Percentiles rank a stretch among this genome's conserved stretches.
Conservation (phyloP, 2,797 vertebrate species). For the Erethizon dorsatum region DNA sequence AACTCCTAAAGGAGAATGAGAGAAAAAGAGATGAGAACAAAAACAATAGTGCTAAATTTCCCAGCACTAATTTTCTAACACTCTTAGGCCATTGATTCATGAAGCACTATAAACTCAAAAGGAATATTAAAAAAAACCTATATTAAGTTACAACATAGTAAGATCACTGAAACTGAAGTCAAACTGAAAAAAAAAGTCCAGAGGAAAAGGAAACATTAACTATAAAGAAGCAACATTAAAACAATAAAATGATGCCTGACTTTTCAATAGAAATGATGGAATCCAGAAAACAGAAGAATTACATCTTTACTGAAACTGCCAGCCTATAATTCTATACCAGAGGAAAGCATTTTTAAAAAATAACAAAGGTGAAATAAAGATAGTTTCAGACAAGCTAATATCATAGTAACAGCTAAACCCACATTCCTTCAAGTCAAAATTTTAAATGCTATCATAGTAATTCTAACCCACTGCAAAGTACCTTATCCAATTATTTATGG, state of each 20-base stretch:
- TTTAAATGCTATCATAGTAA: background rate
- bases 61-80: background rate
- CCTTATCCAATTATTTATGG: background rate
- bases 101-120: background rate
- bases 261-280: background rate
- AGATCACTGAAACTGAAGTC: background rate
- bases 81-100: background rate
- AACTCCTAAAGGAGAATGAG: background rate
- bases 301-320: background rate
- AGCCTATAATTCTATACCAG: background rate
- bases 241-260: background rate
- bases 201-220: background rate
- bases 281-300: background rate
- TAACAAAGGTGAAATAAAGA: background rate
- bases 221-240: background rate
- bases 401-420: background rate
- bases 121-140: too few species aligned
- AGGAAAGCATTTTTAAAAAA: background rate
- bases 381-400: background rate
- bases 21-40: background rate
- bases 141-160: background rate
- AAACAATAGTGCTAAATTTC: background rate
- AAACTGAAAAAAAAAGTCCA: background rate
- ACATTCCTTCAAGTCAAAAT: background rate
- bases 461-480: background rate